phyloP scores from a whole-genome alignment of 2,113 vertebrate species.

The Lamprotornis superbus region DNA sequence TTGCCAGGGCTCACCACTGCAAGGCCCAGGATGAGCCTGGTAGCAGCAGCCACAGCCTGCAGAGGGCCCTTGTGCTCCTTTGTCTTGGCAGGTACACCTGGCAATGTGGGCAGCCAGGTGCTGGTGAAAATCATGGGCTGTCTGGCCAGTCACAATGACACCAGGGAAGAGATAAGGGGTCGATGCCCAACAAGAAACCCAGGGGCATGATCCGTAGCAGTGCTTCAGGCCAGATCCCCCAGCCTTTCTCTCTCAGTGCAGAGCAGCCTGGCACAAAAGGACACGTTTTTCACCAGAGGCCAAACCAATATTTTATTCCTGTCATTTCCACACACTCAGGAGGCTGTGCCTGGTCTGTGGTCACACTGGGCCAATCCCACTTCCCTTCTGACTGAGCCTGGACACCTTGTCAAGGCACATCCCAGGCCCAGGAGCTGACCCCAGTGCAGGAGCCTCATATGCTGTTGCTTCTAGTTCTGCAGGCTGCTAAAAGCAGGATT shows the following conservation, averaged over 20 bases:
- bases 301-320: not conserved
- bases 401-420: not conserved
- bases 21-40: not conserved
- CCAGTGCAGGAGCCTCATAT: not conserved
- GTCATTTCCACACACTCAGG: not conserved
- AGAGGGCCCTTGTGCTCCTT: not conserved
- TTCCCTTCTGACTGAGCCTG: not conserved
- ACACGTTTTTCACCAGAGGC: not conserved
- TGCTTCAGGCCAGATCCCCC: not conserved
- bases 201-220: not conserved
- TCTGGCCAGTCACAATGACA: not conserved
- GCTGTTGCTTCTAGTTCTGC: not conserved
- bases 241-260: not conserved
- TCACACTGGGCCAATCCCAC: not conserved
- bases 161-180: not conserved
- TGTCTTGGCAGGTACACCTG: not conserved
- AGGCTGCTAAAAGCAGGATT: not conserved
- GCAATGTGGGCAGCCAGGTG: not conserved
- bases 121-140: not conserved
- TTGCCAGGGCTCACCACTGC: not conserved
- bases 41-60: not conserved
- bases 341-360: not conserved
- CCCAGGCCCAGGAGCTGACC: not conserved
- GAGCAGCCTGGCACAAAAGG: not conserved
- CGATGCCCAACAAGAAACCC: fast-evolving